Percentiles rank a stretch among this genome's conserved stretches.
phyloP scores from a whole-genome alignment of 2,888 invertebrate species.

The Sinohyriopsis cumingii region DNA sequence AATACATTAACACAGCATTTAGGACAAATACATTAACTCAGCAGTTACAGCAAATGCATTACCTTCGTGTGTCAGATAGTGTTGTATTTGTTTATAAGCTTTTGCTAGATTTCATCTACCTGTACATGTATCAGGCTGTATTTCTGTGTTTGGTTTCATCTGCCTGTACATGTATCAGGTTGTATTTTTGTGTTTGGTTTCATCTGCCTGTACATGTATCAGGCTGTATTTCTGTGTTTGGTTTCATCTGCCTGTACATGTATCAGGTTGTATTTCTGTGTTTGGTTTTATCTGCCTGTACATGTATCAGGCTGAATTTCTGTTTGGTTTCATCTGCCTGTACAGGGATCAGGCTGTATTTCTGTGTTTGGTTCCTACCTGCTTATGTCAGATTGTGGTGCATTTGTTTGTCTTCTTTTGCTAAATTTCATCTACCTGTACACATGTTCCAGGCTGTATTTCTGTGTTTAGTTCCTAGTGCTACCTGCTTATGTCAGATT shows the following conservation, averaged over 20 bases:
- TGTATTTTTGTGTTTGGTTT: slow-evolving; percentile 60
- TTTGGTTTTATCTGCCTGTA: slow-evolving; percentile 43
- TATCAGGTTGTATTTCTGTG: slow-evolving; percentile 65
- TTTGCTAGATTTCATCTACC: slow-evolving; percentile 33
- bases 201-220: slow-evolving; percentile 25
- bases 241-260: slow-evolving; percentile 55
- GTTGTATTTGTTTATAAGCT: background rate
- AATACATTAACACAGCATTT: too few species aligned
- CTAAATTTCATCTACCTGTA: slow-evolving; percentile 54
- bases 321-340: slow-evolving; percentile 43
- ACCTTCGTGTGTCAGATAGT: too few species aligned
- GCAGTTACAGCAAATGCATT: too few species aligned
- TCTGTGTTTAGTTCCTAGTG: slow-evolving; percentile 52
- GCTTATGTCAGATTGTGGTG: too few species aligned
- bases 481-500: too few species aligned
- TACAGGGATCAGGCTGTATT: slow-evolving; percentile 63
- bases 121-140: slow-evolving; percentile 55
- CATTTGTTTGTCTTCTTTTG: background rate
- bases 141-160: slow-evolving; percentile 60
- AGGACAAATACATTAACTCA: too few species aligned
- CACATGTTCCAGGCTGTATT: slow-evolving; percentile 65
- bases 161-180: slow-evolving; percentile 60
- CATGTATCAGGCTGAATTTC: slow-evolving; percentile 49
- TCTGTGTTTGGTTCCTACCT: slow-evolving; percentile 50
- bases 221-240: too few species aligned